Base-by-base conservation (phyloP, 2,888 invertebrate species). In the Galerucella calmariensis region DNA sequence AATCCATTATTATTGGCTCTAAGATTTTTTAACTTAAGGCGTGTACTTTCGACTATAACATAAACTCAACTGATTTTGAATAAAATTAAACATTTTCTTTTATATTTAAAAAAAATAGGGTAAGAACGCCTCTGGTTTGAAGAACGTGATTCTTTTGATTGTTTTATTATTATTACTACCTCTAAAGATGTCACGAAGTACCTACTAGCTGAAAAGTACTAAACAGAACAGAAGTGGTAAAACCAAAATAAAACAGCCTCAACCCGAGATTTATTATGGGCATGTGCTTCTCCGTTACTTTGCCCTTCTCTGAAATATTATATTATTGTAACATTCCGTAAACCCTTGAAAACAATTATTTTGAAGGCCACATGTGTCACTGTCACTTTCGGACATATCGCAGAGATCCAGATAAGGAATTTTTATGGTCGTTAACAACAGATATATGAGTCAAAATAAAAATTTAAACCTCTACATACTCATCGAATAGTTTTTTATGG, bases 221-320 rank as follows among this genome's bases (percentile, higher is more conserved):
- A 35, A 68, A 27, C 48, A 44, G 24, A 11, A 14, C 58, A 59
- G 69, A 69, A 73, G 73, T 73, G 73, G 73, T 59, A 59, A 73
- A 73, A 69, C 51, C 20, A 66, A 73, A 73, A 65, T 73, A 66
- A 73, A 73, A 59, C 73, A 73, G 73, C 44, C 73, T 56, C n/a
- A 66, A 10, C 16, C 51, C 11, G 41, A 69, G 69, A 73, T 69
- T 63, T 69, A 69, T 69, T 46, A 46, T 48, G 59, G 69, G 65
- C 73, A 73, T 69, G 41, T 73, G 73, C 20, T 66, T 16, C 53
- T 41, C 63, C 58, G 58, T 61, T 68, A 44, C 51, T 44, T 16
- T 24, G 73, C 53, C 67, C 67, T 46, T 69, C 48, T 58, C 46
- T 51, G 44, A 16, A 63, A 53, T 27, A 27, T 44, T 44, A 44